A percentile compares a stretch with the other conserved stretches of the same genome.
These are phyloP conservation scores for Aphis gossypii DNA, from an alignment of 1,140 invertebrate species.

Conservation along the genomic window DNA sequence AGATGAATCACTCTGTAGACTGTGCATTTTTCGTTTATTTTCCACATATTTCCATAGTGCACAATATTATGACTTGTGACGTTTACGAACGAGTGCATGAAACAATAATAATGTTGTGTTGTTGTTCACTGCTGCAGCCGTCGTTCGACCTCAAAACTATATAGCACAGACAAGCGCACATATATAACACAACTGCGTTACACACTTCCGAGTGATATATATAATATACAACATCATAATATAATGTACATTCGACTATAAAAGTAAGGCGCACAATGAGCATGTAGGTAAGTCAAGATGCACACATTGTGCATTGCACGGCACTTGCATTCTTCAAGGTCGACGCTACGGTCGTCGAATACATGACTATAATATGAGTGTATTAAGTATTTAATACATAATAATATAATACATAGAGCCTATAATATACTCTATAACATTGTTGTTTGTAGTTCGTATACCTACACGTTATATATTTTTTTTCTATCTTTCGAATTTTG, in stretches of 20 bases:
- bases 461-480: not conserved
- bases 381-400: not conserved
- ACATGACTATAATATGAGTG: not conserved
- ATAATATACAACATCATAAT: not conserved
- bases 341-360: not conserved
- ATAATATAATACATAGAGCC: not conserved
- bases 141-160: not conserved
- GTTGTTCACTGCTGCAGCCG: not conserved
- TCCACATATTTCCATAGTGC: not conserved
- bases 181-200: not conserved
- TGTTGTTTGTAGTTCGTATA: not conserved
- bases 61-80: not conserved
- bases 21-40: not conserved
- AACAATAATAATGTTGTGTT: not conserved
- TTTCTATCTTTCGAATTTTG: not conserved
- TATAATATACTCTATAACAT: not conserved
- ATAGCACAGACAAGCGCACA: not conserved
- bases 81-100: not conserved
- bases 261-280: not conserved
- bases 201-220: not conserved
- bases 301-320: not conserved
- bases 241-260: not conserved
- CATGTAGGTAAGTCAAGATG: not conserved
- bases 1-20: too few relatives aligned
- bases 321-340: not conserved